A percentile compares a stretch with the other conserved stretches of the same genome.
These are phyloP conservation scores for Coptotermes formosanus DNA, from an alignment of 1,140 invertebrate species.

Conservation along the genomic window DNA sequence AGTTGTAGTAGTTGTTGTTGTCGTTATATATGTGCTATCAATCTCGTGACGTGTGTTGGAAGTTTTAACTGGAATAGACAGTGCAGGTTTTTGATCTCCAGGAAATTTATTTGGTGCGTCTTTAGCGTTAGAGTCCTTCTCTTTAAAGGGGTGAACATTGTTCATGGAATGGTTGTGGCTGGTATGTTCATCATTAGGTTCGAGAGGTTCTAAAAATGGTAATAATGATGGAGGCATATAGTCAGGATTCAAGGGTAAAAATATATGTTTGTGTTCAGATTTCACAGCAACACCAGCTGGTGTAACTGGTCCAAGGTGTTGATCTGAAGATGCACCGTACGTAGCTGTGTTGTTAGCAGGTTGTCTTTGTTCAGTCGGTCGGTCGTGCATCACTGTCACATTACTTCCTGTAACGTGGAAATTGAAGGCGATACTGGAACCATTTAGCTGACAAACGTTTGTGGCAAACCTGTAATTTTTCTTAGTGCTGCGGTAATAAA, in stretches of 20 bases:
- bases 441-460: too few species aligned
- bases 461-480: too few species aligned
- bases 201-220: not conserved
- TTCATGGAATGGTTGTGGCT: not conserved
- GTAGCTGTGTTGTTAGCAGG: conserved; percentile 42
- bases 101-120: not conserved
- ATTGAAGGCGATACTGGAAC: conserved; percentile 33
- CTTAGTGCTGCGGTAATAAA: too few species aligned
- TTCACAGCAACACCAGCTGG: not conserved
- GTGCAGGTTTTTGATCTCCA: not conserved
- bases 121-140: not conserved
- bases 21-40: not conserved
- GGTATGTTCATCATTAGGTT: not conserved
- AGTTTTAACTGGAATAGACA: too few species aligned
- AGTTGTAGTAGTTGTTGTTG: not conserved
- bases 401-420: conserved; percentile 51
- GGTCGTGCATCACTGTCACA: conserved; percentile 42
- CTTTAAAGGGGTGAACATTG: not conserved
- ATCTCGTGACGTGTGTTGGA: too few species aligned
- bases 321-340: not conserved
- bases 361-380: conserved; percentile 42
- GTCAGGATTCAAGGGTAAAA: not conserved
- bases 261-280: not conserved
- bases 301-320: not conserved
- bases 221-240: not conserved